A percentile compares a stretch with the other conserved stretches of the same genome.
Evolutionary conservation across 2,797 vertebrate species (phyloP).

Genomic region (Phaenicophaeus curvirostris): DNA sequence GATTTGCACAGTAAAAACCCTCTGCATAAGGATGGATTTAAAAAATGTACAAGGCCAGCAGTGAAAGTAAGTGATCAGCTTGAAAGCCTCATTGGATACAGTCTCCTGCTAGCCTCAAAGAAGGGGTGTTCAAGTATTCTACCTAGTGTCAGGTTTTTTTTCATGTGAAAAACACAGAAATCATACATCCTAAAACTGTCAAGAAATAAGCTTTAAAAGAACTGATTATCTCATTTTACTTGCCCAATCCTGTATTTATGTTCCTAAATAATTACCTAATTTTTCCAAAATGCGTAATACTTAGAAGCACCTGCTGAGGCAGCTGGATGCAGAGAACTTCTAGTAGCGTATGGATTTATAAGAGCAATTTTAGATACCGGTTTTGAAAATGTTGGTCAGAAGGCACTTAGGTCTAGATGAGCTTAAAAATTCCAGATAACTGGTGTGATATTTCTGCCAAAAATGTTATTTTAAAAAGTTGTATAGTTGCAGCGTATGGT

Average conservation of each 20-base stretch:
- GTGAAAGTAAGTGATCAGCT: neutral
- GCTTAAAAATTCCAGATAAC: neutral
- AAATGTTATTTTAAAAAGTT: neutral
- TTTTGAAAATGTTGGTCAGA: neutral
- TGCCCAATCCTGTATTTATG: neutral
- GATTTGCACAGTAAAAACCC: neutral
- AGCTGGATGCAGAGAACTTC: neutral
- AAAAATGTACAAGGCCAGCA: neutral
- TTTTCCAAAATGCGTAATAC: neutral
- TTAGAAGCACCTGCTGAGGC: neutral
- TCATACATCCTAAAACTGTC: neutral
- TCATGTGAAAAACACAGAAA: neutral
- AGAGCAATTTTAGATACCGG: neutral
- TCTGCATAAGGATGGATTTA: neutral
- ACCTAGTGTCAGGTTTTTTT: neutral
- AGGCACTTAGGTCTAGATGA: neutral
- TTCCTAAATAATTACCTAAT: neutral
- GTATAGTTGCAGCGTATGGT: neutral
- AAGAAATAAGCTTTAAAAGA: neutral
- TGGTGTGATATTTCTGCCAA: neutral
- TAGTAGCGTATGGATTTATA: neutral
- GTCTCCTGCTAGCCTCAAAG: neutral
- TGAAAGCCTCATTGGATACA: neutral
- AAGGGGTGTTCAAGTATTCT: neutral
- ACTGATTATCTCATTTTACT: neutral